Percentiles rank a stretch among this genome's conserved stretches.
phyloP scores from a whole-genome alignment of 2,888 invertebrate species.

The Caenorhabditis drosophilae region DNA sequence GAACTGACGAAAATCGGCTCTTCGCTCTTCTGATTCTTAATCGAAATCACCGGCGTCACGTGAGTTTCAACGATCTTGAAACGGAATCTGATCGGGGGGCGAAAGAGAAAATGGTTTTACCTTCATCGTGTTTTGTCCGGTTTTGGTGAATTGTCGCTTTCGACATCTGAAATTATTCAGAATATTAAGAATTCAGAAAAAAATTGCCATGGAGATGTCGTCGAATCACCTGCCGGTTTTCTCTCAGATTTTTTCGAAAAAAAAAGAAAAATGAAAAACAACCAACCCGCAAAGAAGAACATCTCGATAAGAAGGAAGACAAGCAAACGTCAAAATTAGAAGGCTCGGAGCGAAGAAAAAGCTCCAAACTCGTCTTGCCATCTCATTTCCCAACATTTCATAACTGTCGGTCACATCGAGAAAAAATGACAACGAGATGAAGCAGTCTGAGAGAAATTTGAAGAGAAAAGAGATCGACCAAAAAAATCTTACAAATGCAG shows the following conservation, averaged over 20 bases:
- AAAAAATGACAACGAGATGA: constrained; percentile 34
- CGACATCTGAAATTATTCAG: constrained; percentile 24
- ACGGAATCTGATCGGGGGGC: constrained; percentile 9
- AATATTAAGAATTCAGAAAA: neutral
- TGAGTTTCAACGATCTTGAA: constrained; percentile 17
- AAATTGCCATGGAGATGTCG: too few relatives aligned
- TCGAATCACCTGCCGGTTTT: too few relatives aligned
- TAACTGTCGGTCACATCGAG: constrained; percentile 20
- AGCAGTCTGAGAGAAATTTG: constrained; percentile 25
- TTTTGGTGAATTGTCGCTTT: constrained; percentile 26
- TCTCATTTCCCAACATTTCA: constrained; percentile 31
- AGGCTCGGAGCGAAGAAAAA: constrained; percentile 35
- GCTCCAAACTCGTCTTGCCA: constrained; percentile 35
- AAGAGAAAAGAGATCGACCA: neutral
- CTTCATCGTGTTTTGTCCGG: neutral
- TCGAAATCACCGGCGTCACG: constrained; percentile 14
- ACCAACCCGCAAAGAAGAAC: constrained; percentile 37
- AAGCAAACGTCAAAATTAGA: constrained; percentile 34
- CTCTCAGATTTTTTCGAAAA: too few relatives aligned
- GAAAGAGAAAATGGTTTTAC: constrained; percentile 7
- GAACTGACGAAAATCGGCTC: too few relatives aligned
- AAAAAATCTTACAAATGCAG: constrained; percentile 21
- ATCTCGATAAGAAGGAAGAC: constrained; percentile 40
- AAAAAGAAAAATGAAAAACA: neutral
- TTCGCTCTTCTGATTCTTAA: constrained; percentile 6